Percentiles rank a stretch among this genome's conserved stretches.
phyloP scores from a whole-genome alignment of 2,888 invertebrate species.

The Idaea biselata region DNA sequence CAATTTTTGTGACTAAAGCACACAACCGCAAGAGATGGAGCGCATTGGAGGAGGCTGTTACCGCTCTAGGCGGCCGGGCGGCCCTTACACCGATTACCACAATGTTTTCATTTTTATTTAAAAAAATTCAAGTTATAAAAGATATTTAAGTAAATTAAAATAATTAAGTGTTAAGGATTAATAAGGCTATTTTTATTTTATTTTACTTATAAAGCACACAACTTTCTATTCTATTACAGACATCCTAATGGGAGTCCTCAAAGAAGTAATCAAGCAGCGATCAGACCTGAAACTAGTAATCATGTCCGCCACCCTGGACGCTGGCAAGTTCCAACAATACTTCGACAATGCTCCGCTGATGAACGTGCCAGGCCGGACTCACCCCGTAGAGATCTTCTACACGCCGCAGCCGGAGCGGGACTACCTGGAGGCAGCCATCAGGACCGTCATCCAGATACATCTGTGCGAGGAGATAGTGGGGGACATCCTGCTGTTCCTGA shows the following conservation, averaged over 20 bases:
- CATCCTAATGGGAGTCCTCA: constrained; percentile 98
- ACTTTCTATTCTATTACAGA: constrained; percentile 77
- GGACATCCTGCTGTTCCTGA: constrained; percentile 94
- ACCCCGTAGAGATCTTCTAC: constrained; percentile 91
- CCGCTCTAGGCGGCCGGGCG: too few relatives aligned
- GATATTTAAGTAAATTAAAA: too few relatives aligned
- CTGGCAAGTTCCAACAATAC: constrained; percentile 99
- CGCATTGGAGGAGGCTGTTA: too few relatives aligned
- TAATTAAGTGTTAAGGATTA: too few relatives aligned
- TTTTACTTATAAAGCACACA: too few relatives aligned
- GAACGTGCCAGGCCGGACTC: constrained; percentile 92
- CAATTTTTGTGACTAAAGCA: too few relatives aligned
- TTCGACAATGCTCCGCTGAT: constrained; percentile 99
- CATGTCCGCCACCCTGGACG: constrained; percentile 99
- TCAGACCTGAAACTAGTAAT: constrained; percentile 97
- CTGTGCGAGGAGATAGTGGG: constrained; percentile 96
- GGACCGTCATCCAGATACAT: constrained; percentile 97
- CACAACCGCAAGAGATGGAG: too few relatives aligned
- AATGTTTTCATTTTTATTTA: too few relatives aligned
- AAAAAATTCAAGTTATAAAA: too few relatives aligned
- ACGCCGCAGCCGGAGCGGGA: constrained; percentile 98
- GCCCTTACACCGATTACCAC: too few relatives aligned
- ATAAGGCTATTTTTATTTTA: too few relatives aligned
- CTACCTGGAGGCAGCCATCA: constrained; percentile 98
- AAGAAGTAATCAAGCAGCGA: constrained; percentile 97